Conservation (phyloP, 2,888 invertebrate species). For the Myathropa florea region DNA sequence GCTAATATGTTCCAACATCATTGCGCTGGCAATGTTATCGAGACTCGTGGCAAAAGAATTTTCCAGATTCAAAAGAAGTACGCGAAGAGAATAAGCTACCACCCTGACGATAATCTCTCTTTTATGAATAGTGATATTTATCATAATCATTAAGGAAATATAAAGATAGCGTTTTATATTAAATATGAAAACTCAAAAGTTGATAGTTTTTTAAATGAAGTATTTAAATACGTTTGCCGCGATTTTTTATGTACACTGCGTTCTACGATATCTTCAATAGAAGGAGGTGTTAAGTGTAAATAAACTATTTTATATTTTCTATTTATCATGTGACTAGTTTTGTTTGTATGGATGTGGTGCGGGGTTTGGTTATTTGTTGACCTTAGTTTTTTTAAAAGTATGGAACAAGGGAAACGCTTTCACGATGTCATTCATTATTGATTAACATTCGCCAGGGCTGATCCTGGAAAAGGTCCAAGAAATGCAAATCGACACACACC, state of each 20-base stretch:
- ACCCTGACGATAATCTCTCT: not conserved
- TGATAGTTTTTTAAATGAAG: not conserved
- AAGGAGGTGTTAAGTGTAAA: slow-evolving; percentile 33
- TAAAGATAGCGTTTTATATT: slow-evolving; percentile 9
- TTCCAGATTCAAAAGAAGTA: slow-evolving; percentile 54
- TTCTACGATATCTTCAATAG: slow-evolving; percentile 6
- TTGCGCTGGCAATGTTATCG: slow-evolving; percentile 87
- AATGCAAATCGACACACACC: too few species aligned
- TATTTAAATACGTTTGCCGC: not conserved
- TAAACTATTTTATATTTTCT: slow-evolving; percentile 41
- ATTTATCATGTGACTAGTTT: not conserved
- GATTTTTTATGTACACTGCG: slow-evolving; percentile 3
- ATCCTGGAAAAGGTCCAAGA: too few species aligned
- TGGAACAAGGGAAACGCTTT: too few species aligned
- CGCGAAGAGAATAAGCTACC: slow-evolving; percentile 44
- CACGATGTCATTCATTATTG: too few species aligned
- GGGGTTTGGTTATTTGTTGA: too few species aligned
- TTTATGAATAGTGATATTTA: slow-evolving; percentile 53
- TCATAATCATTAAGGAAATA: slow-evolving; percentile 27
- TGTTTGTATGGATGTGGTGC: not conserved
- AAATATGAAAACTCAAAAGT: not conserved
- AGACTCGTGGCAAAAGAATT: slow-evolving; percentile 82
- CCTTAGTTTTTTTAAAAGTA: too few species aligned
- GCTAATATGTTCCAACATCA: slow-evolving; percentile 90
- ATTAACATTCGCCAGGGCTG: too few species aligned